Conservation (phyloP, 2,113 vertebrate species). For the Sisor rabdophorus region DNA sequence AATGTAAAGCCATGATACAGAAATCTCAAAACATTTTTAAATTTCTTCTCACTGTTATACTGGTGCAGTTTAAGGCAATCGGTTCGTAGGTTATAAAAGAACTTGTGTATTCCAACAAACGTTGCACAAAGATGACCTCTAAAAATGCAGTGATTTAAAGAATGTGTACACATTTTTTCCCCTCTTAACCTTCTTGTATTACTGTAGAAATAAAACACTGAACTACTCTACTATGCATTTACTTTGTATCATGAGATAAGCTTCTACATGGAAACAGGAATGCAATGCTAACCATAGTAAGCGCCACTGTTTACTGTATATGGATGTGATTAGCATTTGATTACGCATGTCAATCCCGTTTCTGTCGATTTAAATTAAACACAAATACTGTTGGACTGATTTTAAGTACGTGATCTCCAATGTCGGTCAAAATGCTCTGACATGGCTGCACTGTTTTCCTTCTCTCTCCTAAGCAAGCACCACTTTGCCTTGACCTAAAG, state of each 20-base stretch:
- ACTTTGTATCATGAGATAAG: not conserved
- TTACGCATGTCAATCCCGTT: not conserved
- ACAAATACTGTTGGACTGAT: not conserved
- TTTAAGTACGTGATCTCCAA: not conserved
- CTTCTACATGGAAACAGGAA: not conserved
- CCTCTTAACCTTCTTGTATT: not conserved
- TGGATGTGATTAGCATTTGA: not conserved
- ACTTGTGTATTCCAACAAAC: not conserved
- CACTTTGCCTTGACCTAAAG: slow-evolving; percentile 26
- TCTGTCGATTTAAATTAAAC: not conserved
- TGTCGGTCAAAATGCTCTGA: not conserved
- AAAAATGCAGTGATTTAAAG: not conserved
- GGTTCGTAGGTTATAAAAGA: not conserved
- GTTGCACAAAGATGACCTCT: not conserved
- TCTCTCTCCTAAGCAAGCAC: slow-evolving; percentile 5
- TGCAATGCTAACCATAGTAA: not conserved
- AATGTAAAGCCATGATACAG: too few species aligned
- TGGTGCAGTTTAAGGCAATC: not conserved
- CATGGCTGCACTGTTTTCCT: slow-evolving; percentile 1
- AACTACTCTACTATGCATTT: not conserved
- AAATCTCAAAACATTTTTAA: not conserved
- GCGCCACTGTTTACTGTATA: not conserved
- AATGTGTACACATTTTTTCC: not conserved
- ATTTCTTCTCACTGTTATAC: not conserved
- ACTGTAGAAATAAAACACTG: not conserved